Evolutionary conservation across 2,113 vertebrate species (phyloP), one percentile per base, ranked within the genome.

Genomic region (Laticauda colubrina): DNA sequence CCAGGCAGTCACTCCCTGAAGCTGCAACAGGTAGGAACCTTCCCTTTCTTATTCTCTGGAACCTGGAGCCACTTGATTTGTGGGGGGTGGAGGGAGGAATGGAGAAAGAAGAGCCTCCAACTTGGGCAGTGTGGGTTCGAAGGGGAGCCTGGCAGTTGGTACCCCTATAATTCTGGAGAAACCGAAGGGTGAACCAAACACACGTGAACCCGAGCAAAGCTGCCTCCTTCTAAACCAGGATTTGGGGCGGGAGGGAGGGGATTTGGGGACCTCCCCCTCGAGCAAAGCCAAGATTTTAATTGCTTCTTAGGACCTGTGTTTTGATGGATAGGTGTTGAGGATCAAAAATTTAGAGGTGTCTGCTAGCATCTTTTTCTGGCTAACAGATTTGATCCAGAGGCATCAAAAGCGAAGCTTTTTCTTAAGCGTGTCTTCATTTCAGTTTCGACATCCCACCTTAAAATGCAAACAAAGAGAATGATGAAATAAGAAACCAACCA

Each of bases 61-160:
- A 8, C 48, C 39, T 15, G 0, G 43, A 12, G n/a, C 11, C n/a
- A 14, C 4, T 12, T 43, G 3, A n/a, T 20, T 1, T n/a, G 0
- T 10, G 8, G 48, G 24, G 34, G 8, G 1, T 48, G 45, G 45
- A 48, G 7, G 3, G 7, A 24, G 56, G 56, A 69, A 21, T 15
- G 18, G 43, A 34, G 45, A 64, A 5, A 34, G 45, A 20, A 18
- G 24, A 18, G 20, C 3, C 2, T 39, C 39, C 23, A 6, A 23
- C 11, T 29, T 11, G 12, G 14, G 39, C 0, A 29, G 55, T 6
- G 15, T 23, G 20, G 56, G 26, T 5, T 21, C 2, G 0, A 1
- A 24, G 4, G 14, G 18, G 57, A 26, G 2, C 18, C 18, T 43
- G 2, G 14, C n/a, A 18, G 4, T 39, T 18, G 45, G 43, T 26